These are phyloP conservation scores for Deroptyus accipitrinus DNA, from an alignment of 2,113 vertebrate species.

Conservation along the genomic window DNA sequence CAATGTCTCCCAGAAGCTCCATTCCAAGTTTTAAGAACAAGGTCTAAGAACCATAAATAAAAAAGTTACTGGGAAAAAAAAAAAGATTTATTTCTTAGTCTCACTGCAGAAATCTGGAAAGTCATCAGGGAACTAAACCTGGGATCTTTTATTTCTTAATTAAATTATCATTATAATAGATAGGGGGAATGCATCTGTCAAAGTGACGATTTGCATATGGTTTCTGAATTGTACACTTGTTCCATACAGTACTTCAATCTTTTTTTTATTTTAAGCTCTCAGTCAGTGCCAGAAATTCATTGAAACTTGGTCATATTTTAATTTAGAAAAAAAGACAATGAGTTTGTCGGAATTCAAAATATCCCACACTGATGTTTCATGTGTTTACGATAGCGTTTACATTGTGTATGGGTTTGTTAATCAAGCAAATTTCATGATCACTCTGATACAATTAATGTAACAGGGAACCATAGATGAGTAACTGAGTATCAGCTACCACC, in stretches of 20 bases:
- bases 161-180: slow-evolving; percentile 50
- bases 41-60: background rate
- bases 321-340: slow-evolving; percentile 10
- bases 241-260: slow-evolving; percentile 7
- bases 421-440: slow-evolving; percentile 53
- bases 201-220: slow-evolving; percentile 43
- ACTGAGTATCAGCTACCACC: slow-evolving; percentile 2
- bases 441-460: slow-evolving; percentile 43
- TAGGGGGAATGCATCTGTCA: slow-evolving; percentile 53
- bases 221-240: slow-evolving; percentile 53
- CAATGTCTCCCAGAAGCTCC: background rate
- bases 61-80: background rate
- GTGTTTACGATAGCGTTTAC: slow-evolving; percentile 25
- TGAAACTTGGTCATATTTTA: slow-evolving; percentile 43
- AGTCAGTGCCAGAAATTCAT: slow-evolving; percentile 21
- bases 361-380: background rate
- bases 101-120: slow-evolving; percentile 8
- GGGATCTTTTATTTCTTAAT: slow-evolving; percentile 12
- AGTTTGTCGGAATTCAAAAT: slow-evolving; percentile 24
- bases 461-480: slow-evolving; percentile 12
- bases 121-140: background rate
- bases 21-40: background rate
- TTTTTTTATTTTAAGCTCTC: slow-evolving; percentile 42
- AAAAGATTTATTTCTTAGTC: background rate
- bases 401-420: slow-evolving; percentile 46